Evolutionary conservation across 1,140 invertebrate genomes (phyloP).

Genomic region (Pseudomyrmex dendroicus): DNA sequence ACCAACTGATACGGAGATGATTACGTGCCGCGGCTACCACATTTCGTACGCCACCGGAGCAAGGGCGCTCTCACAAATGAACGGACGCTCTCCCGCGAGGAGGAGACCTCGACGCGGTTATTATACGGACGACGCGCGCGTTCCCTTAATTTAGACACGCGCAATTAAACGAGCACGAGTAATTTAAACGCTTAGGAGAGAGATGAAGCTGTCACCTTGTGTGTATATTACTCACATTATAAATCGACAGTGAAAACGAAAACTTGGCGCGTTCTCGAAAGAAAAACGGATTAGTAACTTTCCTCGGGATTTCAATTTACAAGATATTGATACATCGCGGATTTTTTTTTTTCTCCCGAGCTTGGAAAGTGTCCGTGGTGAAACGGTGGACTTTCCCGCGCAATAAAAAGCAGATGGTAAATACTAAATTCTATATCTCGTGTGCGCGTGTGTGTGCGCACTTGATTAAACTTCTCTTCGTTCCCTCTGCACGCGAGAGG

Average conservation of each 20-base stretch:
- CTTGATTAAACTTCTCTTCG: no score
- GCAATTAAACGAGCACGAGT: slow-evolving; percentile 6
- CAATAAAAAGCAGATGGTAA: no score
- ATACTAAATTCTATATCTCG: no score
- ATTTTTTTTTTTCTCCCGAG: no score
- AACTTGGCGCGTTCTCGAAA: background rate
- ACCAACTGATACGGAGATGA: background rate
- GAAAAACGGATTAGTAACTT: background rate
- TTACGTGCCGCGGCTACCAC: background rate
- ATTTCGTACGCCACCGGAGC: background rate
- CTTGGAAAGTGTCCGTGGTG: no score
- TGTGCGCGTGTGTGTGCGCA: no score
- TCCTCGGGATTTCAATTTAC: no score
- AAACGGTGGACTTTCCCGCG: no score
- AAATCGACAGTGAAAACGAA: background rate
- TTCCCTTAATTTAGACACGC: slow-evolving; percentile 35
- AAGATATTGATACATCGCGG: no score
- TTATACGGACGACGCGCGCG: background rate
- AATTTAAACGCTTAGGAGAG: slow-evolving; percentile 30
- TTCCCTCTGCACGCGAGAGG: no score
- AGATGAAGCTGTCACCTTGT: slow-evolving; percentile 4
- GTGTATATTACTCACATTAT: slow-evolving; percentile 5
- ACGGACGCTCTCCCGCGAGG: background rate
- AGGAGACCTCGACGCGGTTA: background rate
- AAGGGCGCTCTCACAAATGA: background rate